Conservation (phyloP, 2,888 invertebrate species). For the Diploptera punctata region DNA sequence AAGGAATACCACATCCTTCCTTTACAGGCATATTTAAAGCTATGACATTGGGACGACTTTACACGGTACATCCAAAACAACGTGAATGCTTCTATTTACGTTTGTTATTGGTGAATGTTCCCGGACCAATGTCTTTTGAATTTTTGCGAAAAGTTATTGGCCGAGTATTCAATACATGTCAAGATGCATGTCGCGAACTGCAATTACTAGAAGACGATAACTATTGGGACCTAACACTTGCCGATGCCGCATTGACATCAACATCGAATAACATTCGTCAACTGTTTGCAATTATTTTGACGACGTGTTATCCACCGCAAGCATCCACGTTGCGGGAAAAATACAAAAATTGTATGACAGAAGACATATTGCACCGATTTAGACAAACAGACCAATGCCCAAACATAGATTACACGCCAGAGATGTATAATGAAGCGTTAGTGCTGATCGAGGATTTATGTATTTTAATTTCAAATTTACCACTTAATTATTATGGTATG, state of each 20-base stretch:
- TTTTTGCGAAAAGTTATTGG: slow-evolving; percentile 52
- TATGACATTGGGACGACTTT: slow-evolving; percentile 47
- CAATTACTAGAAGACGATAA: slow-evolving; percentile 49
- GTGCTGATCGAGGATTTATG: slow-evolving; percentile 48
- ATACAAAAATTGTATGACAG: slow-evolving; percentile 32
- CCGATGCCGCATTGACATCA: slow-evolving; percentile 43
- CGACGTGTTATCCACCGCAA: slow-evolving; percentile 47
- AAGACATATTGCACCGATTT: slow-evolving; percentile 14
- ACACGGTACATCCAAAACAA: slow-evolving; percentile 49
- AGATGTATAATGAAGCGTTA: slow-evolving; percentile 49
- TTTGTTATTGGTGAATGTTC: slow-evolving; percentile 48
- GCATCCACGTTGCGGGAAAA: slow-evolving; percentile 40
- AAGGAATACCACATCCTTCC: slow-evolving; percentile 38
- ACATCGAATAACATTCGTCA: slow-evolving; percentile 47
- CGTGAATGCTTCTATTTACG: slow-evolving; percentile 49
- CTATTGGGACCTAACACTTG: slow-evolving; percentile 46
- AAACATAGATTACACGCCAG: slow-evolving; percentile 43
- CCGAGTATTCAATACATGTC: slow-evolving; percentile 49
- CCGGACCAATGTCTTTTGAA: slow-evolving; percentile 50
- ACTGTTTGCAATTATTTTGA: slow-evolving; percentile 48
- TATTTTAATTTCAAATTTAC: slow-evolving; percentile 34
- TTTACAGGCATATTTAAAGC: slow-evolving; percentile 35
- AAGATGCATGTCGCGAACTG: slow-evolving; percentile 52
- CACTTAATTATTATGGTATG: slow-evolving; percentile 47
- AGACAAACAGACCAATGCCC: slow-evolving; percentile 40